Evolutionary conservation across 2,888 invertebrate species (phyloP), one percentile per base, ranked within the genome.

Genomic region (Eurytoma californica): DNA sequence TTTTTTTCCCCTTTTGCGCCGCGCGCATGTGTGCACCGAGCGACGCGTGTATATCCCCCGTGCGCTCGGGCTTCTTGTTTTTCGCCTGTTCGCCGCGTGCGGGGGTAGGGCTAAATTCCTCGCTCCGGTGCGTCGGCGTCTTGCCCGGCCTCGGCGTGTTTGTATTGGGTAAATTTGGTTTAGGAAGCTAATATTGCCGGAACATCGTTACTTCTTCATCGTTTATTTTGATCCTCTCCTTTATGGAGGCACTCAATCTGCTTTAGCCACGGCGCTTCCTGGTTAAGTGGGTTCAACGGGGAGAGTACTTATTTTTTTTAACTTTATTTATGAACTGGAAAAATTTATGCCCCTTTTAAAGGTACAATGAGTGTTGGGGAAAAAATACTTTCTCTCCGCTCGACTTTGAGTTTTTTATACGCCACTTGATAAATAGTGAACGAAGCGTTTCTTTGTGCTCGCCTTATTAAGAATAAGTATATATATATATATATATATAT

Each of bases 151-250:
- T 60, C 28, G 9, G 24, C 12, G 60, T 60, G 20, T 24, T 14
- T 60, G 60, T 60, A 24, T 24, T 7, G 24, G 60, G 60, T 60
- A 60, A 60, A 24, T 20, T 28, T 60, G 60, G 24, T 60, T 60
- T 60, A 60, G 24, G 60, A 24, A 24, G 60, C 24, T 60, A 60
- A 60, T 60, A 24, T 60, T 24, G 24, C 24, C 20, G 14, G 20
- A 2, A 60, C n/a, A 55, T n/a, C 16, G 53, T 55, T n/a, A 55
- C n/a, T 55, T n/a, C n/a, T n/a, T n/a, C 53, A n/a, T n/a, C 53
- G 53, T 55, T 55, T 55, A n/a, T n/a, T 55, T n/a, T n/a, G 53
- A 55, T 30, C 53, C n/a, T 55, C 53, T n/a, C n/a, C n/a, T 55
- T 14, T 55, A 14, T 14, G 53, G 14, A 4, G 53, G n/a, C 16